These are phyloP conservation scores for Anadara kagoshimensis DNA, from an alignment of 1,140 invertebrate species.

Conservation along the genomic window DNA sequence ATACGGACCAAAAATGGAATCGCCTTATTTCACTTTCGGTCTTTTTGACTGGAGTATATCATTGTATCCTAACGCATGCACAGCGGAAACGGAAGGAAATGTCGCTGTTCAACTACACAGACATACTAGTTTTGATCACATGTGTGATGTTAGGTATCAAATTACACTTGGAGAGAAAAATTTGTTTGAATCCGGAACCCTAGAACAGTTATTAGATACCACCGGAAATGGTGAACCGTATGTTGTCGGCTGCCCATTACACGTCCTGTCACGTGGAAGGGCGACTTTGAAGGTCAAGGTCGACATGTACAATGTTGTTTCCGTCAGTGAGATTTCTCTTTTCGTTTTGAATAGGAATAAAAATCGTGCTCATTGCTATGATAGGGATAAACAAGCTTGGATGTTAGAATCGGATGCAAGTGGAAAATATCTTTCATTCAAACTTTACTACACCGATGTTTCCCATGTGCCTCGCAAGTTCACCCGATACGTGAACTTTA, in stretches of 20 bases:
- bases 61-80: constrained; percentile 78
- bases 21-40: constrained; percentile 84
- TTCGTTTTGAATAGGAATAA: constrained; percentile 58
- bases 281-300: constrained; percentile 80
- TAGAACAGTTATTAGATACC: constrained; percentile 86
- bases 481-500: constrained; percentile 85
- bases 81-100: constrained; percentile 72
- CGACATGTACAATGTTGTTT: constrained; percentile 85
- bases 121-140: constrained; percentile 87
- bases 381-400: constrained; percentile 90
- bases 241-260: constrained; percentile 51
- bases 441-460: constrained; percentile 89
- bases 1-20: constrained; percentile 78
- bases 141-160: constrained; percentile 83
- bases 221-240: constrained; percentile 60
- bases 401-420: constrained; percentile 86
- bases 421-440: constrained; percentile 81
- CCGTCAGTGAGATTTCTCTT: constrained; percentile 82
- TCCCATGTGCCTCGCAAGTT: constrained; percentile 90
- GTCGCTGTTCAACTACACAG: constrained; percentile 80
- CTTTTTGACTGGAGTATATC: constrained; percentile 91
- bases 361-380: constrained; percentile 82
- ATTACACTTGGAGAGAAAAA: constrained; percentile 82
- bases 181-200: constrained; percentile 83
- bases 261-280: constrained; percentile 65